Percentiles rank a stretch among this genome's conserved stretches.
These are phyloP conservation scores for Bergia sp. DNA, from an alignment of 92 coral and sea anemone genomes.

Conservation along the genomic window DNA sequence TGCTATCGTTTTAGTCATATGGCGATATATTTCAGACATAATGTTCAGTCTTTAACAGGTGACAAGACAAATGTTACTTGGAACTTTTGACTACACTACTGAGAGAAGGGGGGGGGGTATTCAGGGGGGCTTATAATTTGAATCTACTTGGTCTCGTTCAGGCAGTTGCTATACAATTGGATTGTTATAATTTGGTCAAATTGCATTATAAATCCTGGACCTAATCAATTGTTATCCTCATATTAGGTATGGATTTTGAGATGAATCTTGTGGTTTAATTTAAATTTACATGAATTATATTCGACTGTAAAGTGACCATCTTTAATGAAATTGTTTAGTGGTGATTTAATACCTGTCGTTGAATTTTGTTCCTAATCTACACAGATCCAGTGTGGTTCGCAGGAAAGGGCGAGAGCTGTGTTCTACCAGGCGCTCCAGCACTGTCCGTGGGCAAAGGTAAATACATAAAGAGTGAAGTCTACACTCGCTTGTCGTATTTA, in stretches of 20 bases:
- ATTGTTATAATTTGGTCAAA: no score
- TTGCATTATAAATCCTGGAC: no score
- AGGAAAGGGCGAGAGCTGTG: slow-evolving; percentile 83
- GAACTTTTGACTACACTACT: no score
- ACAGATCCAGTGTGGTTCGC: slow-evolving; percentile 68
- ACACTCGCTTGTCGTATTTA: not conserved
- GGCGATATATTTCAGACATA: no score
- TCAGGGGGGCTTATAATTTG: no score
- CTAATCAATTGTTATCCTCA: not conserved
- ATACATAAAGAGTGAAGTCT: not conserved
- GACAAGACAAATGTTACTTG: no score
- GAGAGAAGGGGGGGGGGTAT: no score
- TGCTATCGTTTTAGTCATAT: no score
- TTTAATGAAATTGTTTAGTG: not conserved
- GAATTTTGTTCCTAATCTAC: not conserved
- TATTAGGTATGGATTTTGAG: not conserved
- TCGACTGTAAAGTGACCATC: not conserved
- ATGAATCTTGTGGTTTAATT: not conserved
- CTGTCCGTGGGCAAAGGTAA: slow-evolving; percentile 99
- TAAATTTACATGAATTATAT: not conserved
- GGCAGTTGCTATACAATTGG: no score
- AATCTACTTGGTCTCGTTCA: no score
- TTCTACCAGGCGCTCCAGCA: slow-evolving; percentile 93
- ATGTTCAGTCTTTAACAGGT: no score
- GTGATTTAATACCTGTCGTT: not conserved